Base-by-base conservation (phyloP, 2,888 invertebrate species). In the Pristionchus maxplancki region DNA sequence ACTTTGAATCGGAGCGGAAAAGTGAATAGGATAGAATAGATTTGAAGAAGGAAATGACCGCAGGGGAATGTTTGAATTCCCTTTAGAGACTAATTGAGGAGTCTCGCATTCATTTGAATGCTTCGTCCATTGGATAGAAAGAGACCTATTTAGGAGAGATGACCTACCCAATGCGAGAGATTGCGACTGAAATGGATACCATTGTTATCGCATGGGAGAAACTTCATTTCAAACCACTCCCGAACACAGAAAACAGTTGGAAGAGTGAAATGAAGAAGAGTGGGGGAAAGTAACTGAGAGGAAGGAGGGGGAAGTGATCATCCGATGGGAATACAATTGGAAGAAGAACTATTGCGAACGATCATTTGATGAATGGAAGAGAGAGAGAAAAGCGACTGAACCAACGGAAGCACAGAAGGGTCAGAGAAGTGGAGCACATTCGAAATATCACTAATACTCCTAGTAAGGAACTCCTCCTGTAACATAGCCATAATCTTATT, bases 321-420 rank as follows among this genome's bases (percentile, higher is more conserved):
- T 31, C 67, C 67, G 67, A 71, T 71, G 34, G 67, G 67, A 71
- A 71, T 71, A 71, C 67, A 71, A 71, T 71, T 62, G 62, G 64
- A 64, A 64, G 64, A 64, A 64, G 17, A 15, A 71, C 20, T 17
- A 31, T 67, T 5, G 31, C 0, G 64, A 64, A 64, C 67, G 34
- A 71, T 71, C 62, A 62, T 6, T 11, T 9, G 28, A 62, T 71
- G 67, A 71, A 71, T 20, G 20, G 67, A 71, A 20, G 15, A 11
- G 11, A 71, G 67, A 28, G 67, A 71, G n/a, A 31, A 15, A 62
- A 11, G 34, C 67, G 37, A 71, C 67, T 71, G 67, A 71, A 71
- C 67, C 20, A 71, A n/a, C 67, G 34, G 37, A 71, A 34, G 67
- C 15, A 31, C 0, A n/a, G 67, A 20, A 71, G 31, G 34, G 37